These are phyloP conservation scores for Anarhynchus alexandrinus DNA, from an alignment of 2,113 vertebrate species.

Conservation along the genomic window DNA sequence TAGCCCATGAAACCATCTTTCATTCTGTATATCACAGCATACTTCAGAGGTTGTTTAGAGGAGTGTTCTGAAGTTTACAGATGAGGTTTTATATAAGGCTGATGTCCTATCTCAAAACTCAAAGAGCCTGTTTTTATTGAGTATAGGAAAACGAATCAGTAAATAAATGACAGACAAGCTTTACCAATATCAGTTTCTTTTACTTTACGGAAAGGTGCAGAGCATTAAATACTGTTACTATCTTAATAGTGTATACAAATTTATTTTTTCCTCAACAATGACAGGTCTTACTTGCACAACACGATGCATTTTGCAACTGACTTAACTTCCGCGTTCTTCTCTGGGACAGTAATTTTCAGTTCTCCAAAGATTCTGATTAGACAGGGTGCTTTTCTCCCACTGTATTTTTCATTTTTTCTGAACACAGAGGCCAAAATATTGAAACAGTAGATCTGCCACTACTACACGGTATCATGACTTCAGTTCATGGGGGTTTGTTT, in stretches of 20 bases:
- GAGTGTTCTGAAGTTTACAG: neutral
- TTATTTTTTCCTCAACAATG: neutral
- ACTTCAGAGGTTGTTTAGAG: neutral
- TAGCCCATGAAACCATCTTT: constrained; percentile 24
- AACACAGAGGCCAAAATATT: neutral
- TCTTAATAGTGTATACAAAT: neutral
- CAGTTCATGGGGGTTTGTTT: neutral
- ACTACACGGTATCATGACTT: neutral
- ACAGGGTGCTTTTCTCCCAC: neutral
- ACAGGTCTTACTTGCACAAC: neutral
- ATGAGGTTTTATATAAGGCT: neutral
- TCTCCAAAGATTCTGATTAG: neutral
- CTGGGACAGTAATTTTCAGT: neutral
- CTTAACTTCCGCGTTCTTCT: neutral
- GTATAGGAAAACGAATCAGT: neutral
- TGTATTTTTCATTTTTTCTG: neutral
- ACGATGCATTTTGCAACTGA: neutral
- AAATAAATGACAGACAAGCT: neutral
- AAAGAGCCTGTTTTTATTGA: neutral
- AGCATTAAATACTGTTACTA: neutral
- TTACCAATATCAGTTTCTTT: neutral
- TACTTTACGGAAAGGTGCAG: neutral
- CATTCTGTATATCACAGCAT: neutral
- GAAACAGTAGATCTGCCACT: neutral
- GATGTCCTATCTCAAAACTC: neutral